Evolutionary conservation across 1,140 invertebrate genomes (phyloP), one percentile per base, ranked within the genome.

Genomic region (Polypedilum vanderplanki): DNA sequence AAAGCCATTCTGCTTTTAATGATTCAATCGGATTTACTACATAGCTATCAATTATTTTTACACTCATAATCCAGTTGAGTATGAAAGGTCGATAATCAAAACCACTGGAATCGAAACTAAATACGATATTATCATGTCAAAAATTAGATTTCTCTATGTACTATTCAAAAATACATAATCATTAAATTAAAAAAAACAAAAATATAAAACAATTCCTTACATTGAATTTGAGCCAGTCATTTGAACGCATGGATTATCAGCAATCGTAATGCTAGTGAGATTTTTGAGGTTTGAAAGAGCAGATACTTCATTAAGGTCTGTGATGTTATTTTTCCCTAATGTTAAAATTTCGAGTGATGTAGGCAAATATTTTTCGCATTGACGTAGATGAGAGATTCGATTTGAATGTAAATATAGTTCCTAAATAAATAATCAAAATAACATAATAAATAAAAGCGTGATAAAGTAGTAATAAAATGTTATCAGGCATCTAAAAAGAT

Each of bases 1-100:
- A 96, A 70, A 97, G 84, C 95, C 95, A 97, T 81, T 97, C 94
- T n/a, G 93, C 94, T 85, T 95, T 93, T 76, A 96, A 86, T 82
- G 94, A 95, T 87, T 97, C 95, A 79, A 95, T 91, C 70, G 94
- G 91, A 82, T 92, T 91, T 74, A 97, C 91, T 74, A 91, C 87
- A 83, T 90, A 94, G 57, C 93, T 94, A 85, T 97, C 95, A 67
- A 97, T 90, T 15, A 91, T 88, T 82, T 92, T 91, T 3, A 97
- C 87, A 81, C 88, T 91, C 86, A 94, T 88, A 83, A 93, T 93
- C 94, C 95, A 97, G 84, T 96, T 97, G 75, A 96, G 88, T 76
- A 96, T 87, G 86, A 94, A 97, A 65, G 95, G 94, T 76, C 95
- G 88, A 84, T 96, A 95, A 83, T 96, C 93, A 85, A 96, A 96